A percentile compares a stretch with the other conserved stretches of the same genome.
Conservation (phyloP, 2,113 vertebrate species). For the Canis aureus region DNA sequence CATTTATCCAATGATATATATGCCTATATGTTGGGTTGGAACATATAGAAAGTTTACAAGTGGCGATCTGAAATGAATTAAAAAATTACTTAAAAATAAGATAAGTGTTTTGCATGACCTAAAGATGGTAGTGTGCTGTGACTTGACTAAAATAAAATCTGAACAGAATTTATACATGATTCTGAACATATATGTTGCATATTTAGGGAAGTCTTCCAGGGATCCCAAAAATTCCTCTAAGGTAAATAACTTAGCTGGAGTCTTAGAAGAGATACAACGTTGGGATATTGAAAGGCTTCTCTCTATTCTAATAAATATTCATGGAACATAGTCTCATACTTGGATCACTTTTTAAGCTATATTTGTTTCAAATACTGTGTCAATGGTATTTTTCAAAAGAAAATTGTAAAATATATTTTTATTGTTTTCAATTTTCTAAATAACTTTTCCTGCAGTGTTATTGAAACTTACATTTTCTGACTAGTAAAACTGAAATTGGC, state of each 20-base stretch:
- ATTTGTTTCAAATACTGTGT: not conserved
- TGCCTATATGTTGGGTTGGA: not conserved
- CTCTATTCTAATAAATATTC: not conserved
- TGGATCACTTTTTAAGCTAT: not conserved
- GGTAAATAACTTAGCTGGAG: not conserved
- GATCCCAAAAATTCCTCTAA: not conserved
- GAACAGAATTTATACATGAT: not conserved
- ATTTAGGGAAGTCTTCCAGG: not conserved
- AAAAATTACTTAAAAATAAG: not conserved
- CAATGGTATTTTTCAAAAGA: not conserved
- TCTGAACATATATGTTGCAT: not conserved
- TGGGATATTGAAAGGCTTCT: not conserved
- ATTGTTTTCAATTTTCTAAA: not conserved
- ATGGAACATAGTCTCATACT: not conserved
- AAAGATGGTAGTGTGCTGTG: not conserved
- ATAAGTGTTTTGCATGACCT: not conserved
- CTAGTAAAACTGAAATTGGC: slow-evolving; percentile 30
- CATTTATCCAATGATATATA: not conserved
- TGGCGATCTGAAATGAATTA: not conserved
- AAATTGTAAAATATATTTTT: not conserved
- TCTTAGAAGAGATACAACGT: not conserved
- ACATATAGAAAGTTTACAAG: not conserved
- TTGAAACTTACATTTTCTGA: slow-evolving; percentile 9
- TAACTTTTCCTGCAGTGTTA: not conserved
- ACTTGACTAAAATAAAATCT: not conserved